phyloP scores from a whole-genome alignment of 2,797 vertebrate genomes.

The Margarornis squamiger region DNA sequence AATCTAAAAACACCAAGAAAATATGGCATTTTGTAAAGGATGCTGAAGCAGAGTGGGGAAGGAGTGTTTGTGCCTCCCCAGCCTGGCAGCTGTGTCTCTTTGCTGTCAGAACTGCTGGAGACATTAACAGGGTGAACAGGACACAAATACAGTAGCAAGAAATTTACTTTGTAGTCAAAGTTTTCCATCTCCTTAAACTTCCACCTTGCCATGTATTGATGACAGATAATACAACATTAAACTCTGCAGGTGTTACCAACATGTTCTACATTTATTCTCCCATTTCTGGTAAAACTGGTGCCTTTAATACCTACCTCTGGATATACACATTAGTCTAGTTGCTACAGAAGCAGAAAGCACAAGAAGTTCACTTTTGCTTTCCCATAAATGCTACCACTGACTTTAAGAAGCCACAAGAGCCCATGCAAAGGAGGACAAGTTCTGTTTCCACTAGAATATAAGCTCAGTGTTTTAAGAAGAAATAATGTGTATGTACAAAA shows the following conservation, averaged over 20 bases:
- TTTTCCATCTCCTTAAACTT: not conserved
- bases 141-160: not conserved
- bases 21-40: not conserved
- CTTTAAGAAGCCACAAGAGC: not conserved
- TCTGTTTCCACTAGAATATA: not conserved
- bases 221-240: not conserved
- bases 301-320: not conserved
- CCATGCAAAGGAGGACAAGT: not conserved
- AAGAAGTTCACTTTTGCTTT: not conserved
- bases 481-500: not conserved
- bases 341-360: not conserved
- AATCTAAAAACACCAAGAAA: not conserved
- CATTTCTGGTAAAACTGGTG: not conserved
- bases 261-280: not conserved
- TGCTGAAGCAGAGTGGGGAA: not conserved
- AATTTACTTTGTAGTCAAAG: not conserved
- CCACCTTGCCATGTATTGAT: not conserved
- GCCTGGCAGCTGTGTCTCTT: fast-evolving
- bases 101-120: not conserved
- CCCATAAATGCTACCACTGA: not conserved
- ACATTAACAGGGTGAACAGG: not conserved
- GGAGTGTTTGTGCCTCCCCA: not conserved
- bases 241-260: not conserved
- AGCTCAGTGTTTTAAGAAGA: not conserved
- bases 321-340: not conserved